Evolutionary conservation across 2,797 vertebrate genomes (phyloP), one percentile per base, ranked within the genome.

Genomic region (Notoglanidium macrostoma): DNA sequence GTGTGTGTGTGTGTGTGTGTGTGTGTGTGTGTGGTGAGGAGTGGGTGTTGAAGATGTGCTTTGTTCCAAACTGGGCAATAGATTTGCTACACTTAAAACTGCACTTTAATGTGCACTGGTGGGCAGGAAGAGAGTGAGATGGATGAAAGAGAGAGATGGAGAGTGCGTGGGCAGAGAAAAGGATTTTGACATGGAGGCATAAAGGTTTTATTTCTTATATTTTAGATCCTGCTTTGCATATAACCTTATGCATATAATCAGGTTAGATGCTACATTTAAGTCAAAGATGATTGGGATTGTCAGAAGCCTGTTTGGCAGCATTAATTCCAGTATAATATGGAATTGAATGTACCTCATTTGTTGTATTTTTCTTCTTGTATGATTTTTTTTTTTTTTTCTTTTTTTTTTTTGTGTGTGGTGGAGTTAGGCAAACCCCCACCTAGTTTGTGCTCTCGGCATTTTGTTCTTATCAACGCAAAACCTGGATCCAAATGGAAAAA

Each of bases 11-110:
- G 63, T 51, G 49, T 54, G 46, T 46, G 54, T 68, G 74, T 63
- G 40, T 84, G n/a, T 78, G 63, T 87, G 49, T 68, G 84, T 87
- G 73, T 40, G 21, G 54, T 70, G 72, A 63, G 46, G 55, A 74
- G 83, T 86, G 82, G 65, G 61, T n/a, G 70, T 68, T 85, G 63
- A 76, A 88, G 72, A 61, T 88, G 88, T 15, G 54, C 77, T 88
- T 81, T 79, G 44, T 88, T 84, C 63, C 83, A 88, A 87, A 88
- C 79, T 88, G 73, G 80, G 81, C 79, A 55, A 73, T 80, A 89
- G 83, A 88, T 88, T 89, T 67, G 63, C 83, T 74, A 44, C 86
- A 86, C 86, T 88, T 90, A 87, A 90, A 89, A 76, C 87, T 84
- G 74, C 68, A 86, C 85, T 84, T 86, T 87, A 90, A 78, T 87